Conservation (phyloP, 2,797 vertebrate species). For the Crotalus adamanteus region DNA sequence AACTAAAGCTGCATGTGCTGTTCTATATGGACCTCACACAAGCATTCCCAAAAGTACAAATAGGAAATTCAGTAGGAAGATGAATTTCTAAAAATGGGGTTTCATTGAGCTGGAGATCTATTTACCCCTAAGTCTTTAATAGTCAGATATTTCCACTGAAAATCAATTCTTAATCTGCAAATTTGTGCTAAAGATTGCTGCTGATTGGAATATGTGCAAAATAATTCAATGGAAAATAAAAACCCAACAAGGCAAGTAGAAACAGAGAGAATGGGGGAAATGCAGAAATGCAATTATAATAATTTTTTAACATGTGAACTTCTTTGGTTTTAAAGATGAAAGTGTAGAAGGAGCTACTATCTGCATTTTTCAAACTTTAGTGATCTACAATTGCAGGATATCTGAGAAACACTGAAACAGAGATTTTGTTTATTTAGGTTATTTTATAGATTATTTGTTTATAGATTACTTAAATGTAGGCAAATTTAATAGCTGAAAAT, state of each 20-base stretch:
- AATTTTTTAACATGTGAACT: neutral
- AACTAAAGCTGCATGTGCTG: neutral
- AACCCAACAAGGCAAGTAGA: neutral
- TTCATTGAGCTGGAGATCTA: neutral
- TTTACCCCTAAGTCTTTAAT: neutral
- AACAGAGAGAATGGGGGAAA: neutral
- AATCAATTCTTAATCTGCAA: neutral
- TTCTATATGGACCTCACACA: neutral
- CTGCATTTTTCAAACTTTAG: neutral
- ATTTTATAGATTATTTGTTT: neutral
- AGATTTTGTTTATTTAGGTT: neutral
- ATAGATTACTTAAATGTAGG: neutral
- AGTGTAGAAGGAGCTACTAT: neutral
- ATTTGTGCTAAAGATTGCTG: neutral
- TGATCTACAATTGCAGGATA: neutral
- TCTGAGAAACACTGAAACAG: neutral
- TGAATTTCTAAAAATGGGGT: neutral
- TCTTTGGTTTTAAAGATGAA: neutral
- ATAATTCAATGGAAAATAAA: neutral
- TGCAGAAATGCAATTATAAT: neutral
- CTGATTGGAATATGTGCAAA: neutral
- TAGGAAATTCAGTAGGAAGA: neutral
- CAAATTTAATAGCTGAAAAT: neutral
- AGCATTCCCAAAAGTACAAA: neutral
- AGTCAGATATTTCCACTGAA: neutral